Evolutionary conservation across 2,113 vertebrate species (phyloP).

Genomic region (Synodontis membranacea): DNA sequence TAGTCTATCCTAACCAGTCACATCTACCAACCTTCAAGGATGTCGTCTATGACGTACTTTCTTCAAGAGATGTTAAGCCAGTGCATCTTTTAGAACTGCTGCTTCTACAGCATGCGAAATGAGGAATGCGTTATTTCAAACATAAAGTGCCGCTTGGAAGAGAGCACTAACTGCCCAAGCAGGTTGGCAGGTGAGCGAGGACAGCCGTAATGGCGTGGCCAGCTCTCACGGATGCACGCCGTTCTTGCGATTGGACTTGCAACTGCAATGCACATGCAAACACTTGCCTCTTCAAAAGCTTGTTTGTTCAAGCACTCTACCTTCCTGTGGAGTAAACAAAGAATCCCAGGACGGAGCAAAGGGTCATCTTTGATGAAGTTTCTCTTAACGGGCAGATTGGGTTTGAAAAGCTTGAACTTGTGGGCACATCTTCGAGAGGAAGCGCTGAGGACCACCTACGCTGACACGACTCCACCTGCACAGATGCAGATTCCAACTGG

Average conservation of each 20-base stretch:
- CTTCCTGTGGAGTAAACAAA: background rate
- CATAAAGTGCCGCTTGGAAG: background rate
- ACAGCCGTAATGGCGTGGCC: background rate
- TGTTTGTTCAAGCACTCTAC: background rate
- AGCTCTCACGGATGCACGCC: background rate
- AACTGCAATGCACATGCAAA: background rate
- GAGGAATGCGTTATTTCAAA: background rate
- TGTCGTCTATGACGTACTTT: background rate
- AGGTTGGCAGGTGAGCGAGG: background rate
- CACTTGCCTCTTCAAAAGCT: background rate
- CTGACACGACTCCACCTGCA: slow-evolving; percentile 26
- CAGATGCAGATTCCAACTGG: slow-evolving; percentile 43
- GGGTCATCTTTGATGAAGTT: slow-evolving; percentile 4
- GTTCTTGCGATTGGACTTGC: background rate
- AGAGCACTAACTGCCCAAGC: background rate
- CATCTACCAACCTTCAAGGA: background rate
- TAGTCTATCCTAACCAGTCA: background rate
- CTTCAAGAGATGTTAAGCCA: background rate
- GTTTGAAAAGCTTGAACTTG: slow-evolving; percentile 16
- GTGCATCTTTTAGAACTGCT: background rate
- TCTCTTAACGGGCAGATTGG: slow-evolving; percentile 21
- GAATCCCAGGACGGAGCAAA: background rate
- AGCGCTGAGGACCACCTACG: slow-evolving; percentile 31
- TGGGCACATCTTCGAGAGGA: background rate
- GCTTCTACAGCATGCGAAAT: background rate